Evolutionary conservation across 2,113 vertebrate genomes (phyloP).

Genomic region (human): DNA sequence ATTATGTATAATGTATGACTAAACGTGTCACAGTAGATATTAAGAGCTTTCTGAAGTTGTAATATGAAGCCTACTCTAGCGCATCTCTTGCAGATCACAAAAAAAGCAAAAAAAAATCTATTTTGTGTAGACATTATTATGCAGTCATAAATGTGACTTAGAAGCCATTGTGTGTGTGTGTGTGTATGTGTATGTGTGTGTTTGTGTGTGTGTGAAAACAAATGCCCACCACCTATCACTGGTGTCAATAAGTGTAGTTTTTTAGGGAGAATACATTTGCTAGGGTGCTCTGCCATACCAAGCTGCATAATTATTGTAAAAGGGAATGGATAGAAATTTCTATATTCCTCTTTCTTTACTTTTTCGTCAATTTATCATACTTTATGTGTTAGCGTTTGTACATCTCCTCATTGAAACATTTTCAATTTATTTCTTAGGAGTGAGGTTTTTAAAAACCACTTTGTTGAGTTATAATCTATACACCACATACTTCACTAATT

Average conservation of each 20-base stretch:
- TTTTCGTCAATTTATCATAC: background rate
- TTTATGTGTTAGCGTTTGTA: background rate
- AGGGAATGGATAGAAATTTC: background rate
- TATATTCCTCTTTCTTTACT: background rate
- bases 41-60: slow-evolving; percentile 1
- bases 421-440: background rate
- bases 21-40: background rate
- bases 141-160: background rate
- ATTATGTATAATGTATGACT: background rate
- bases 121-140: slow-evolving; percentile 38
- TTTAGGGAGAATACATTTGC: background rate
- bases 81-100: background rate
- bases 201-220: background rate
- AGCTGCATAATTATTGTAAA: background rate
- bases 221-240: background rate
- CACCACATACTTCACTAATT: background rate
- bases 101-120: background rate
- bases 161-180: background rate
- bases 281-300: background rate
- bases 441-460: background rate
- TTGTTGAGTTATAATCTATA: background rate
- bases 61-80: background rate
- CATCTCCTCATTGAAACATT: background rate
- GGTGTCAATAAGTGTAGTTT: background rate
- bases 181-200: too few species aligned